phyloP scores from a whole-genome alignment of 1,140 invertebrate genomes.

The Maniola jurtina region DNA sequence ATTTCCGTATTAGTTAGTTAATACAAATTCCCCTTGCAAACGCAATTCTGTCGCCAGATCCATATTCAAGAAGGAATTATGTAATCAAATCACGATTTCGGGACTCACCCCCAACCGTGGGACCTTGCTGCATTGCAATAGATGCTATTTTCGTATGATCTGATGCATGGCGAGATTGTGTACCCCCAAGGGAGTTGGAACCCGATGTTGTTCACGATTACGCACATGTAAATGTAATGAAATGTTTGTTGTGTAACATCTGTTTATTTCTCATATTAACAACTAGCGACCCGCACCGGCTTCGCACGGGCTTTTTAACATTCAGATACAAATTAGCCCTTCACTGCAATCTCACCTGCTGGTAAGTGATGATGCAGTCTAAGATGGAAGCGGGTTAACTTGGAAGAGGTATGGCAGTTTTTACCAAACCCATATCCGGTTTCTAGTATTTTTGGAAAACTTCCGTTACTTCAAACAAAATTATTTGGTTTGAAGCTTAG shows the following conservation, averaged over 20 bases:
- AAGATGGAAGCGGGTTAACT: too few relatives aligned
- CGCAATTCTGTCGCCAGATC: conserved; percentile 31
- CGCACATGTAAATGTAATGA: conserved; percentile 35
- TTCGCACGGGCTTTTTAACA: too few relatives aligned
- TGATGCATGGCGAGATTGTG: conserved; percentile 27
- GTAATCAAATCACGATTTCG: conserved; percentile 28
- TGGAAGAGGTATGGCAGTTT: too few relatives aligned
- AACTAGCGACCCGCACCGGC: too few relatives aligned
- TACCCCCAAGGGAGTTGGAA: conserved; percentile 39
- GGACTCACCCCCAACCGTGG: neutral
- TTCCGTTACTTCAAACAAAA: too few relatives aligned
- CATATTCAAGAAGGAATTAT: conserved; percentile 36
- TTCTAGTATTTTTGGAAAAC: too few relatives aligned
- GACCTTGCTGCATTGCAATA: conserved; percentile 19
- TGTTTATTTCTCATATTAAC: conserved; percentile 11
- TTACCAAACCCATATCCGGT: too few relatives aligned
- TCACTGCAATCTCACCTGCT: too few relatives aligned
- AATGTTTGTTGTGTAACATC: conserved; percentile 23
- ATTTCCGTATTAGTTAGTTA: conserved; percentile 23
- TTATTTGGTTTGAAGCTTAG: too few relatives aligned
- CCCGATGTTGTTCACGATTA: conserved; percentile 50
- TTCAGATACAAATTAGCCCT: too few relatives aligned
- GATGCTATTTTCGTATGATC: conserved; percentile 11
- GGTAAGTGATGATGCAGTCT: too few relatives aligned
- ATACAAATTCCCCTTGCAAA: conserved; percentile 24